Evolutionary conservation across 1,140 invertebrate genomes (phyloP).

Genomic region (Proales similis): DNA sequence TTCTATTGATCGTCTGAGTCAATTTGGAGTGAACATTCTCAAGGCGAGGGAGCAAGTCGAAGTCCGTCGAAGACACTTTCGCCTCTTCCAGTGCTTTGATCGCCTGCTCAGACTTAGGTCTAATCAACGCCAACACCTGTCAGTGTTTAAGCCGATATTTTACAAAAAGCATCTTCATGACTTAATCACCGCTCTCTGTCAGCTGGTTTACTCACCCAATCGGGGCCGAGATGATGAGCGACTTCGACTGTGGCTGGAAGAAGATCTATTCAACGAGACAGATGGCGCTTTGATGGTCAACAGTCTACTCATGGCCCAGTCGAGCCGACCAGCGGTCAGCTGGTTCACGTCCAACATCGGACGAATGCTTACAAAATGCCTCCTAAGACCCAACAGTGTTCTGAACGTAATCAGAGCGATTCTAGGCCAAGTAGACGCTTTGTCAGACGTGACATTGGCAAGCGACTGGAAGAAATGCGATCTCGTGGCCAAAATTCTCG

Average conservation of each 20-base stretch:
- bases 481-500: slow-evolving; percentile 59
- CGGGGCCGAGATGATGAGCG: slow-evolving; percentile 58
- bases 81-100: slow-evolving; percentile 39
- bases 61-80: slow-evolving; percentile 34
- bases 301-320: slow-evolving; percentile 51
- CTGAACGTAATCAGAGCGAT: slow-evolving; percentile 60
- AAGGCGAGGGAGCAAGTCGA: not conserved
- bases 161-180: slow-evolving; percentile 32
- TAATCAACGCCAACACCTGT: slow-evolving; percentile 13
- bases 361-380: slow-evolving; percentile 57
- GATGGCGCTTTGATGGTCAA: slow-evolving; percentile 64
- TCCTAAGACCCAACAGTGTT: slow-evolving; percentile 59
- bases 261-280: slow-evolving; percentile 59
- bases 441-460: not conserved
- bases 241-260: slow-evolving; percentile 54
- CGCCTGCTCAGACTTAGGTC: slow-evolving; percentile 48
- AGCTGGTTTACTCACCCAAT: slow-evolving; percentile 60
- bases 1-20: slow-evolving; percentile 45
- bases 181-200: slow-evolving; percentile 59
- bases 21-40: slow-evolving; percentile 39
- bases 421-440: slow-evolving; percentile 54
- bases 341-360: slow-evolving; percentile 62
- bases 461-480: slow-evolving; percentile 59
- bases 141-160: slow-evolving; percentile 8
- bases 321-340: slow-evolving; percentile 44